Evolutionary conservation across 2,888 invertebrate genomes (phyloP).

Genomic region (Toxonevra muliebris): DNA sequence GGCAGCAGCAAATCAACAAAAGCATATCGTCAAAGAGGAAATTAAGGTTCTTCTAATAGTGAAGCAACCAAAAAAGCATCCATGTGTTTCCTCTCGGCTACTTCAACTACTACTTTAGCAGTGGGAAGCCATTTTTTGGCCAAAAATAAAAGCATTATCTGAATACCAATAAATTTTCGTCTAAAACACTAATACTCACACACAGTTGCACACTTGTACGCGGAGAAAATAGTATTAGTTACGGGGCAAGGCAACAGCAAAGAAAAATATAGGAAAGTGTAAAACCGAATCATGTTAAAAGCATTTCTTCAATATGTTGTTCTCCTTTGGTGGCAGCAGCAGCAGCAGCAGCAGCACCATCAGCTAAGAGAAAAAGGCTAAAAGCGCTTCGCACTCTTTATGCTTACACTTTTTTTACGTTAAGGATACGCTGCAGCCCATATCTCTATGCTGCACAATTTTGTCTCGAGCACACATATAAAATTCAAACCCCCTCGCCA

Average conservation of each 20-base stretch:
- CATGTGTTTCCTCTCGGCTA: no score
- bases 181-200: constrained; percentile 5
- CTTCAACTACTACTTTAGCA: no score
- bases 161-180: constrained; percentile 26
- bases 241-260: neutral
- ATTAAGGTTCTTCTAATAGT: neutral
- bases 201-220: constrained; percentile 13
- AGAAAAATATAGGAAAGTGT: constrained; percentile 15
- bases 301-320: constrained; percentile 33
- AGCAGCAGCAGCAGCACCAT: no score
- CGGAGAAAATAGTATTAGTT: constrained; percentile 3
- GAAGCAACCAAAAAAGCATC: no score
- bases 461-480: neutral
- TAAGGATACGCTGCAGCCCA: no score
- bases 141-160: constrained; percentile 21
- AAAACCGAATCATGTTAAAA: constrained; percentile 35
- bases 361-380: constrained; percentile 1
- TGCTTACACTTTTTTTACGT: no score
- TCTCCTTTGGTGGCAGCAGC: constrained; percentile 2
- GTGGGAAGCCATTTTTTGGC: no score
- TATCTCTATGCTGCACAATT: neutral
- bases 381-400: constrained; percentile 12
- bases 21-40: neutral
- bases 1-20: neutral
- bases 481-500: no score